Evolutionary conservation across 30 jellyfish, hydroid and myxozoan species (phyloP).

Genomic region (Phacellophora camtschatica): DNA sequence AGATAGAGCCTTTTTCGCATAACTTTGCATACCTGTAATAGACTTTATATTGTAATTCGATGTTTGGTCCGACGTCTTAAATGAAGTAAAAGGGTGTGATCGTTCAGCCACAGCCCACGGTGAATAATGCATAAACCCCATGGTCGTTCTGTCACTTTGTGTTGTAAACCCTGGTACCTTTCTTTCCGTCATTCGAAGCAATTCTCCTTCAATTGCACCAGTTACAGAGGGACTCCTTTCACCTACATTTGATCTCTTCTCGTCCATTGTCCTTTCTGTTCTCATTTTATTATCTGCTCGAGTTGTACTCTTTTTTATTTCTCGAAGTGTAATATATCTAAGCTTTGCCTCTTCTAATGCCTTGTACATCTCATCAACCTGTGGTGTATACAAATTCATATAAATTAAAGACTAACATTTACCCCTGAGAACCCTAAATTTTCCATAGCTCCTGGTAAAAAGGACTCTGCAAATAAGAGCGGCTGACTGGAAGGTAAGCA

Average conservation of each 20-base stretch:
- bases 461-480: too few relatives aligned
- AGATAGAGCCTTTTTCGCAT: too few relatives aligned
- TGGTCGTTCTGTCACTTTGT: background rate
- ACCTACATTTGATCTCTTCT: background rate
- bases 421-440: too few relatives aligned
- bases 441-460: too few relatives aligned
- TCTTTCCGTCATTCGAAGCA: background rate
- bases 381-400: too few relatives aligned
- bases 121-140: conserved; percentile 17
- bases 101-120: conserved; percentile 23
- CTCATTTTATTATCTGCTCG: background rate
- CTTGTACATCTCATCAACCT: conserved; percentile 2
- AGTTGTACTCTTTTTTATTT: background rate
- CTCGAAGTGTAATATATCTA: background rate
- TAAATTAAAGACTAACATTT: too few relatives aligned
- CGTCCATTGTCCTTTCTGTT: background rate
- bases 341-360: conserved; percentile 17
- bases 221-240: background rate
- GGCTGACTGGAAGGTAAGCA: too few relatives aligned
- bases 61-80: background rate
- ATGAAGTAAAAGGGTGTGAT: background rate
- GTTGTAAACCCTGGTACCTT: background rate
- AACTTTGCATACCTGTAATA: too few relatives aligned
- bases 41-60: background rate
- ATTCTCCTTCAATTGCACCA: background rate